phyloP scores from a whole-genome alignment of 2,888 invertebrate species.

The Dryocosmus kuriphilus region DNA sequence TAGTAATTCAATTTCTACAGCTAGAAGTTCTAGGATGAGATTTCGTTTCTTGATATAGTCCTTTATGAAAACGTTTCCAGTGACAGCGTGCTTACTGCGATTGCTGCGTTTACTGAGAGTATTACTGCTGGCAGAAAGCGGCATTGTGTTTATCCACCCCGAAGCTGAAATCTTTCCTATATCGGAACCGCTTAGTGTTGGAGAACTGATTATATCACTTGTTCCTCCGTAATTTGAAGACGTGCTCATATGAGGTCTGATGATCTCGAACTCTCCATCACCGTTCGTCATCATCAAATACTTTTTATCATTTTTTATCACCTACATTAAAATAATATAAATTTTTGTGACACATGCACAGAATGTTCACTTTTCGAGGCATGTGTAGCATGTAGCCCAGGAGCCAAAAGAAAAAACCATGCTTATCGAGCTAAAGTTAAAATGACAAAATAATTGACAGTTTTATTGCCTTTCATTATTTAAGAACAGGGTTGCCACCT shows the following conservation, averaged over 20 bases:
- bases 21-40: constrained; percentile 94
- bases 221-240: constrained; percentile 62
- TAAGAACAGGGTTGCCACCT: too few relatives aligned
- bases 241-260: constrained; percentile 68
- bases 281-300: constrained; percentile 91
- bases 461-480: too few relatives aligned
- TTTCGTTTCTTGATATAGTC: constrained; percentile 97
- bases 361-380: too few relatives aligned
- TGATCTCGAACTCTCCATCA: constrained; percentile 81
- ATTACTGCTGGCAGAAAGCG: constrained; percentile 83
- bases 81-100: constrained; percentile 84
- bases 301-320: constrained; percentile 96
- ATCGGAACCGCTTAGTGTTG: constrained; percentile 64
- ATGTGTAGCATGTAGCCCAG: too few relatives aligned
- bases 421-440: too few relatives aligned
- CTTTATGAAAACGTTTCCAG: constrained; percentile 91
- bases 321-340: constrained; percentile 51
- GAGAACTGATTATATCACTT: constrained; percentile 60
- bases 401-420: too few relatives aligned
- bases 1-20: constrained; percentile 96
- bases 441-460: too few relatives aligned
- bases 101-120: constrained; percentile 88
- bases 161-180: constrained; percentile 78
- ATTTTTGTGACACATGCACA: too few relatives aligned
- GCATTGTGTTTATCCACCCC: constrained; percentile 97